phyloP scores from a whole-genome alignment of 2,797 vertebrate species.

The Anas flavirostris region DNA sequence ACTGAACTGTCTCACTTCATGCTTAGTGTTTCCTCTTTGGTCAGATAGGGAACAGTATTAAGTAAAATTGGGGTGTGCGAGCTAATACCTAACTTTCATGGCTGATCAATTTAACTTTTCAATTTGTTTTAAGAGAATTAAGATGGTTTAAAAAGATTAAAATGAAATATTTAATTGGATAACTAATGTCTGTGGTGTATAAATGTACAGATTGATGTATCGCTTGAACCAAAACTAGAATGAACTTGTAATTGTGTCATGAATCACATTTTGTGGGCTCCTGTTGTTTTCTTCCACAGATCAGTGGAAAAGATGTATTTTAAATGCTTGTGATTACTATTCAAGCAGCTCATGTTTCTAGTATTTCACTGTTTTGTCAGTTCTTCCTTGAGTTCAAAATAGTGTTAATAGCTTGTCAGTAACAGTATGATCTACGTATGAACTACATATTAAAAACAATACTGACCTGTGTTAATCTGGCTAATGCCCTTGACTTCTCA shows the following conservation, averaged over 20 bases:
- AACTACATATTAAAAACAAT: background rate
- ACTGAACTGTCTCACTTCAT: background rate
- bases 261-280: background rate
- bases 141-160: background rate
- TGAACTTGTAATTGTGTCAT: background rate
- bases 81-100: background rate
- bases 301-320: background rate
- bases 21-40: background rate
- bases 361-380: background rate
- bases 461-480: background rate
- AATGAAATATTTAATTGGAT: background rate
- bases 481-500: background rate
- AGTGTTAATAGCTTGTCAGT: background rate
- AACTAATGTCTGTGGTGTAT: background rate
- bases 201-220: background rate
- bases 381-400: background rate
- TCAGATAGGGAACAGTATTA: background rate
- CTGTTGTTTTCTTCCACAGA: background rate
- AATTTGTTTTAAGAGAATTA: background rate
- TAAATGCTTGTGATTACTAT: background rate
- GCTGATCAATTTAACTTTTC: background rate
- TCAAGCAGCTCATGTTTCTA: background rate
- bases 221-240: background rate
- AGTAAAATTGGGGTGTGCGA: background rate
- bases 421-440: background rate